These are phyloP conservation scores for Ernsta delagoae DNA, from an alignment of 2,888 invertebrate genomes.

Conservation along the genomic window DNA sequence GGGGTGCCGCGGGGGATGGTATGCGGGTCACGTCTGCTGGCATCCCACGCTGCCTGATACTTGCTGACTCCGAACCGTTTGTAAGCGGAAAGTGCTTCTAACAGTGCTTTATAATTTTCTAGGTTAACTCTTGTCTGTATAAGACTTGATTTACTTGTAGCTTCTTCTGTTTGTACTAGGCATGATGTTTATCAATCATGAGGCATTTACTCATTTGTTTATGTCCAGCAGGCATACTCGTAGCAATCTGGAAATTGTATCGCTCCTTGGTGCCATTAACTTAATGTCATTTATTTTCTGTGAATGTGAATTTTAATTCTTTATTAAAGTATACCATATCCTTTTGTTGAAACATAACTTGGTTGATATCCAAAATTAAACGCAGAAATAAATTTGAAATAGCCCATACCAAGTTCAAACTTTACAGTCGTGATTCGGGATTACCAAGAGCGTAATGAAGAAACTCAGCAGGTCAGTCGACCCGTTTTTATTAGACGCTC, in stretches of 20 bases:
- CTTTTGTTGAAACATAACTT: no score
- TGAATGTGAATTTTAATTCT: no score
- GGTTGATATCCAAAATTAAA: no score
- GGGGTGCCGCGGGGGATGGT: constrained; percentile 50
- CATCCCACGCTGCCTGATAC: constrained; percentile 52
- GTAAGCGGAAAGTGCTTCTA: constrained; percentile 14
- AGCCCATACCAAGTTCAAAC: not conserved
- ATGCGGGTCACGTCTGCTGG: constrained; percentile 69
- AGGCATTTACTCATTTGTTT: no score
- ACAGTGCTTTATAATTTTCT: constrained; percentile 2
- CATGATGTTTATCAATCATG: not conserved
- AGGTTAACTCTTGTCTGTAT: not conserved
- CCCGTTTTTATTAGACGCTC: constrained; percentile 14
- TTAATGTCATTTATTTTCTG: no score
- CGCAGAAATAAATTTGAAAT: not conserved
- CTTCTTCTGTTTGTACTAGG: not conserved
- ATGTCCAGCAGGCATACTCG: no score
- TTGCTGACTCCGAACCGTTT: constrained; percentile 37
- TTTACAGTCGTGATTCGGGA: not conserved
- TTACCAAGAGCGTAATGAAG: constrained; percentile 1
- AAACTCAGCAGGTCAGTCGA: constrained; percentile 9
- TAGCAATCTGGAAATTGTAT: no score
- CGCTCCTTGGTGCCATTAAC: no score
- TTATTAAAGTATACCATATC: no score
- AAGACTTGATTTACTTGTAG: not conserved